These are phyloP conservation scores for Thalassoma bifasciatum DNA, from an alignment of 2,113 vertebrate species.

Conservation along the genomic window DNA sequence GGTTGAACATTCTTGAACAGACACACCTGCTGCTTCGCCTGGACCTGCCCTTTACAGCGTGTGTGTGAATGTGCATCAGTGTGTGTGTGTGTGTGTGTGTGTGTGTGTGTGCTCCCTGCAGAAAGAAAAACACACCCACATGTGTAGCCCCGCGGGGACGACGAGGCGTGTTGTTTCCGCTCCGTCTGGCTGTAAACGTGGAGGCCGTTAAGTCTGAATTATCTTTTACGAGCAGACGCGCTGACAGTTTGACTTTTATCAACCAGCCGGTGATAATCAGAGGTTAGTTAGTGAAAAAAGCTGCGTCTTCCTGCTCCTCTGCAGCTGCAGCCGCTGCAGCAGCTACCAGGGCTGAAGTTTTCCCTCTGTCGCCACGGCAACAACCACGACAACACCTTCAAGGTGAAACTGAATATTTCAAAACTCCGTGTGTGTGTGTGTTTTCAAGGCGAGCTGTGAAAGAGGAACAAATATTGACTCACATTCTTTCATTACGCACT, in stretches of 20 bases:
- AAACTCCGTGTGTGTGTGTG: neutral
- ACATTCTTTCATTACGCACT: neutral
- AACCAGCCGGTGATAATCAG: neutral
- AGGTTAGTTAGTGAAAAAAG: too few species aligned
- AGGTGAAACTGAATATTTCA: slow-evolving; percentile 40
- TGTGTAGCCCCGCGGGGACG: neutral
- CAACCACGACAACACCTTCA: slow-evolving; percentile 37
- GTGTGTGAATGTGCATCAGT: too few species aligned
- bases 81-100: slow-evolving; percentile 15
- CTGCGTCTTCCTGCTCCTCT: neutral
- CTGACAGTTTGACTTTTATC: neutral
- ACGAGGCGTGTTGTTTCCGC: neutral
- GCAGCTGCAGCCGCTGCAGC: too few species aligned
- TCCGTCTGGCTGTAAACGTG: neutral
- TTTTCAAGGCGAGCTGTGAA: slow-evolving; percentile 29
- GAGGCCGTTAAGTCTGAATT: neutral
- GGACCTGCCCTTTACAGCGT: slow-evolving; percentile 27
- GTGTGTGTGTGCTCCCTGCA: neutral
- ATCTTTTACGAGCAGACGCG: neutral
- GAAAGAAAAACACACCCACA: slow-evolving; percentile 31
- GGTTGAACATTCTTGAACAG: slow-evolving; percentile 52
- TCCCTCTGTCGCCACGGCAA: slow-evolving; percentile 41
- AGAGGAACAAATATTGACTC: slow-evolving; percentile 34
- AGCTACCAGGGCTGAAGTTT: slow-evolving; percentile 46
- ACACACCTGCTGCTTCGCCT: slow-evolving; percentile 52